Conservation (phyloP, 2,797 vertebrate genomes). For the Kryptopterus vitreolus region DNA sequence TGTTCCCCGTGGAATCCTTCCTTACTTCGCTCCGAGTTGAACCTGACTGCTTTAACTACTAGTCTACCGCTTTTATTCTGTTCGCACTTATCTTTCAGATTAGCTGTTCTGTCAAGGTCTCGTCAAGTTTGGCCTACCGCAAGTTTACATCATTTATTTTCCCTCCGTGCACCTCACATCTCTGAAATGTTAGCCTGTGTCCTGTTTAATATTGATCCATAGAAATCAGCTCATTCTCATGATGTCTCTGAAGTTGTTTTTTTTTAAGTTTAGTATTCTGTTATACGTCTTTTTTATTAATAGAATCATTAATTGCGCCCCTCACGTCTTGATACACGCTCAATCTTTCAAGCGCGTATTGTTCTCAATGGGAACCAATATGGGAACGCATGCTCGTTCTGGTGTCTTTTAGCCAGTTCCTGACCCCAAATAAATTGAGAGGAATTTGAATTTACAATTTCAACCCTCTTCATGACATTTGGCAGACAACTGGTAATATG, state of each 20-base stretch:
- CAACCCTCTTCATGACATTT: slow-evolving; percentile 1
- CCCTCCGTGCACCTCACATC: slow-evolving; percentile 40
- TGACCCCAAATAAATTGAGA: slow-evolving; percentile 1
- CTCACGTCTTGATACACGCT: background rate
- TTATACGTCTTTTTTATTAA: slow-evolving; percentile 6
- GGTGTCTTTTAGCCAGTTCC: background rate
- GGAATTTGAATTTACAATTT: slow-evolving; percentile 4
- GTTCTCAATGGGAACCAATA: background rate
- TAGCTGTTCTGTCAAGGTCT: slow-evolving; percentile 48
- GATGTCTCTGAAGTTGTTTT: background rate
- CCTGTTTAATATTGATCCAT: slow-evolving; percentile 20
- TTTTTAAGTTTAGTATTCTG: background rate
- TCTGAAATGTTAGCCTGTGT: slow-evolving; percentile 8
- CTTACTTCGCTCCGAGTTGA: slow-evolving; percentile 39
- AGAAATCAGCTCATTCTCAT: slow-evolving; percentile 24
- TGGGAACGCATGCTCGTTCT: background rate
- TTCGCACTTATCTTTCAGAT: slow-evolving; percentile 56
- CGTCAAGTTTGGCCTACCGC: slow-evolving; percentile 49
- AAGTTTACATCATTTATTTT: slow-evolving; percentile 53
- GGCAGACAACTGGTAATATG: background rate
- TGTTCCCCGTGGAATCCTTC: slow-evolving; percentile 39
- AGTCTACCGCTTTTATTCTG: slow-evolving; percentile 42
- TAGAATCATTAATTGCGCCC: background rate
- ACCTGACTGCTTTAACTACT: slow-evolving; percentile 46
- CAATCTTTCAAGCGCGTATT: slow-evolving; percentile 14